Conservation (phyloP, 2,888 invertebrate species). For the Pardosa pseudoannulata region DNA sequence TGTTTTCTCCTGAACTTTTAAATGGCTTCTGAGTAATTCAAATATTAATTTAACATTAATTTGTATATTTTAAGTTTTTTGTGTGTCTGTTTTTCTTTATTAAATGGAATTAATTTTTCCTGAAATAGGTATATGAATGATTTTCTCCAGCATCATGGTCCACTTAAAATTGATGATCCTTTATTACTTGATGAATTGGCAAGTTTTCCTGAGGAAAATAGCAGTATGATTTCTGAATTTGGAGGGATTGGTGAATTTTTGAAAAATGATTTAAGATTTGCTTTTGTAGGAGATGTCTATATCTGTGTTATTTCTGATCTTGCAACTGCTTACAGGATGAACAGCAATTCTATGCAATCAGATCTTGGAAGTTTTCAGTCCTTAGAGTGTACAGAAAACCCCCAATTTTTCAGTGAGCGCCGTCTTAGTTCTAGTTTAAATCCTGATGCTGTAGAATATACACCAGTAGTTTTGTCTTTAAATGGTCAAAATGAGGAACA, state of each 20-base stretch:
- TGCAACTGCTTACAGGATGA: constrained; percentile 37
- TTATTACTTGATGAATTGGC: constrained; percentile 15
- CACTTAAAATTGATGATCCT: constrained; percentile 36
- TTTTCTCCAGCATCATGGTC: constrained; percentile 39
- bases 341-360: background rate
- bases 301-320: constrained; percentile 43
- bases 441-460: constrained; percentile 60
- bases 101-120: background rate
- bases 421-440: background rate
- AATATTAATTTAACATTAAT: too few relatives aligned
- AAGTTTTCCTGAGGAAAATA: constrained; percentile 33
- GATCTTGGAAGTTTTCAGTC: background rate
- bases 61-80: too few relatives aligned
- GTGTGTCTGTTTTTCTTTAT: too few relatives aligned
- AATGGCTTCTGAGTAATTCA: too few relatives aligned
- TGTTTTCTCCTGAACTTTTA: too few relatives aligned
- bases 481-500: background rate
- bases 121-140: constrained; percentile 19
- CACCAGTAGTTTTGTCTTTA: background rate
- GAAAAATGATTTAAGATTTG: constrained; percentile 50
- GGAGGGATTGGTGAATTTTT: constrained; percentile 57
- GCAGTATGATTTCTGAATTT: constrained; percentile 27
- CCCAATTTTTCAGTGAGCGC: background rate
- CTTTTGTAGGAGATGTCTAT: constrained; percentile 39
- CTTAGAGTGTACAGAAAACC: background rate